Evolutionary conservation across 2,888 invertebrate species (phyloP).

Genomic region (Plusia festucae): DNA sequence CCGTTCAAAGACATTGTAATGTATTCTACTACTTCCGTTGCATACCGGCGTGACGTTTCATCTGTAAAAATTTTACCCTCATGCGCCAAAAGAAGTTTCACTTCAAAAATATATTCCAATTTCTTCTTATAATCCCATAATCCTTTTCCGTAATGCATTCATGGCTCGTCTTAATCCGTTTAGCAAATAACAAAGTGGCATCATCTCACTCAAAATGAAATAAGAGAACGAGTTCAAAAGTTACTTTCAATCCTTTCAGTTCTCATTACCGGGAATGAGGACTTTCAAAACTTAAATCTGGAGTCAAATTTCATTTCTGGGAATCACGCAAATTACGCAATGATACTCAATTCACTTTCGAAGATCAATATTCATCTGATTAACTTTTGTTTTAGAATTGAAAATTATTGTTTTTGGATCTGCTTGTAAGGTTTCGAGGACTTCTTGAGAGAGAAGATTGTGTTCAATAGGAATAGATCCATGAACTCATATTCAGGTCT

Average conservation of each 20-base stretch:
- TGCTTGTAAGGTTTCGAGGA: too few species aligned
- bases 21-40: too few species aligned
- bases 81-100: too few species aligned
- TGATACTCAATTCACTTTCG: neutral
- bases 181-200: slow-evolving; percentile 41
- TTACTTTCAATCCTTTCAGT: slow-evolving; percentile 37
- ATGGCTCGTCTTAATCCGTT: slow-evolving; percentile 37
- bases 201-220: slow-evolving; percentile 47
- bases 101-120: slow-evolving; percentile 23
- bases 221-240: slow-evolving; percentile 42
- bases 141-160: slow-evolving; percentile 33
- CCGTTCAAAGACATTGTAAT: too few species aligned
- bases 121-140: slow-evolving; percentile 25
- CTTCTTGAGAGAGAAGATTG: too few species aligned
- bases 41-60: too few species aligned
- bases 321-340: neutral
- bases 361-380: neutral
- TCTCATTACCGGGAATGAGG: slow-evolving; percentile 40
- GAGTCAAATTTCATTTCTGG: slow-evolving; percentile 29
- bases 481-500: too few species aligned
- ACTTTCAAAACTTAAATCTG: slow-evolving; percentile 29
- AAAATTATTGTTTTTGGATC: neutral
- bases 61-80: too few species aligned
- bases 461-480: too few species aligned
- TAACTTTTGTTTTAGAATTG: neutral